These are phyloP conservation scores for Stomatorhinus walkeri DNA, from an alignment of 2,797 vertebrate genomes.

Conservation along the genomic window DNA sequence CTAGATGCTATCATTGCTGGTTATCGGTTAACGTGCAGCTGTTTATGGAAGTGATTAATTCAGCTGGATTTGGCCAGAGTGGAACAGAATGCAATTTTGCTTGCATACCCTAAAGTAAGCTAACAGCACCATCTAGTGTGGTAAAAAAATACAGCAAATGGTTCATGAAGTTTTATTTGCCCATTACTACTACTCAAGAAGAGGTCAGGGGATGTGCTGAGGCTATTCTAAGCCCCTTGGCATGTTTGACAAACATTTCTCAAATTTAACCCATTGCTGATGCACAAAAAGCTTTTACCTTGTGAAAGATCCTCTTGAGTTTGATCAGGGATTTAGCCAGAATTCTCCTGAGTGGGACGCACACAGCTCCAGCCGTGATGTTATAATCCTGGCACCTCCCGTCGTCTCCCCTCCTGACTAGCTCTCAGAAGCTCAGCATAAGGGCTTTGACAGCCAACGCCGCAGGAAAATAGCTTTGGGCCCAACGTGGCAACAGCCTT, in stretches of 20 bases:
- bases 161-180: background rate
- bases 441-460: background rate
- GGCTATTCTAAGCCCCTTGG: background rate
- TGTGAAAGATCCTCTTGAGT: background rate
- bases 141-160: background rate
- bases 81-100: background rate
- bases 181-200: background rate
- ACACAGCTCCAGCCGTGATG: background rate
- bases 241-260: background rate
- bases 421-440: background rate
- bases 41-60: background rate
- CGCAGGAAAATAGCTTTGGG: background rate
- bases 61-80: background rate
- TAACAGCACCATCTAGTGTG: background rate
- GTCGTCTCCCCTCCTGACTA: background rate
- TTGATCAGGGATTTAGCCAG: background rate
- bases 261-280: background rate
- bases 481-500: slow-evolving; percentile 3
- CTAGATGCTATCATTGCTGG: background rate
- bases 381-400: background rate
- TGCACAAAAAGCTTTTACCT: background rate
- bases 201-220: background rate
- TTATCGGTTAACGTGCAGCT: background rate
- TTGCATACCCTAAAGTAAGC: background rate
- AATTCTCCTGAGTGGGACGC: background rate